Percentiles rank a stretch among this genome's conserved stretches.
phyloP scores from a whole-genome alignment of 2,888 invertebrate species.

The Mythimna impura region DNA sequence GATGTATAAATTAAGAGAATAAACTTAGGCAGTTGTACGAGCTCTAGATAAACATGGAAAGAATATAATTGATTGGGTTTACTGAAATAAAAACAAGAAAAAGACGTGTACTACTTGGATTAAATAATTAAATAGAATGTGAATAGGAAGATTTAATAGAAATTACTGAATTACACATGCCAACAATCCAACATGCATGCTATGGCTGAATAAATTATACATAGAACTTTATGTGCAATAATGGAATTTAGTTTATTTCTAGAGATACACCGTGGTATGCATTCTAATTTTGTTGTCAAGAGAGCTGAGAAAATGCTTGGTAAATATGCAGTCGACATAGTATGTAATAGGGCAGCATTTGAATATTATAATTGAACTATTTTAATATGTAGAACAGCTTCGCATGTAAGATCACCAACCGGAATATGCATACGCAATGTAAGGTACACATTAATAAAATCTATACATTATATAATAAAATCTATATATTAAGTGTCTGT shows the following conservation, averaged over 20 bases:
- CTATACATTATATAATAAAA: no score
- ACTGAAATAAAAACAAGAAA: constrained; percentile 15
- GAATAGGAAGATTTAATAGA: constrained; percentile 22
- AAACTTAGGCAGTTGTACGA: constrained; percentile 32
- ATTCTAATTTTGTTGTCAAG: constrained; percentile 7
- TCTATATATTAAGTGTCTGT: no score
- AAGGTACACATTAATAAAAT: neutral
- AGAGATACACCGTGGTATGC: constrained; percentile 3
- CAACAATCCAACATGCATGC: neutral
- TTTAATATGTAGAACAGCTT: neutral
- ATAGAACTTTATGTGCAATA: constrained; percentile 31
- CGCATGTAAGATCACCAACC: neutral
- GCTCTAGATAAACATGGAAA: constrained; percentile 34
- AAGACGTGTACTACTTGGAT: constrained; percentile 16
- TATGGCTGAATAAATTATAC: constrained; percentile 22
- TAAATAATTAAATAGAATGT: constrained; percentile 43
- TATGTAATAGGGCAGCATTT: neutral
- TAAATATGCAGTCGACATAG: constrained; percentile 8
- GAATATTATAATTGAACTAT: constrained; percentile 13
- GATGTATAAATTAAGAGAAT: constrained; percentile 52
- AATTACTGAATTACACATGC: constrained; percentile 23
- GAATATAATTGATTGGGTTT: constrained; percentile 8
- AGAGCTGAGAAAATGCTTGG: constrained; percentile 12
- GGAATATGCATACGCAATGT: neutral
- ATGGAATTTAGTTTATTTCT: constrained; percentile 20